Conservation (phyloP, 2,797 vertebrate genomes). For the Meriones psammophilus region DNA sequence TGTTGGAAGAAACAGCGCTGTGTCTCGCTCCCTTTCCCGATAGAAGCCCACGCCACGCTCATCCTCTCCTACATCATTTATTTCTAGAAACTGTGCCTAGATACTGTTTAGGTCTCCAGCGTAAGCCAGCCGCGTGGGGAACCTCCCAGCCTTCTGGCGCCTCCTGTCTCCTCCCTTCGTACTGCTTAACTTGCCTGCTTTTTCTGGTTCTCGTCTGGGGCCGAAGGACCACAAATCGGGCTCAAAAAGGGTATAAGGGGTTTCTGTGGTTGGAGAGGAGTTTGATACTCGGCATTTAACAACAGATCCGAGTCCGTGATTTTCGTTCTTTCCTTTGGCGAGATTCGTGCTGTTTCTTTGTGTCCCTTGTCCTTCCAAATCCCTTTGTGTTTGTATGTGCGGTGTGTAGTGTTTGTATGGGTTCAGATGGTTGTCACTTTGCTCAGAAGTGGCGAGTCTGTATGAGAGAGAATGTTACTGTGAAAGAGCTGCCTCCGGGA, state of each 20-base stretch:
- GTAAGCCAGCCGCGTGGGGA: not conserved
- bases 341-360: not conserved
- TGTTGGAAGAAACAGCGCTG: not conserved
- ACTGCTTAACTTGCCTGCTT: not conserved
- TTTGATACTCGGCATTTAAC: not conserved
- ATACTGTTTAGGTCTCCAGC: too few relatives aligned
- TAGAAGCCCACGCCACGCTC: not conserved
- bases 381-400: not conserved
- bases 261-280: not conserved
- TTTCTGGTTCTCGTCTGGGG: not conserved
- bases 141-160: not conserved
- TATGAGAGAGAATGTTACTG: not conserved
- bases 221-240: not conserved
- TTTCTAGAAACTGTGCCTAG: not conserved
- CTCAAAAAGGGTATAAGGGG: not conserved
- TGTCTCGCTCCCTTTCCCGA: not conserved
- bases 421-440: not conserved
- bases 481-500: not conserved
- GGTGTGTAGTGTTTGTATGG: not conserved
- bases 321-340: not conserved
- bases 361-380: not conserved
- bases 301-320: not conserved
- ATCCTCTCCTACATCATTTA: not conserved
- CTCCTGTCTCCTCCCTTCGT: not conserved
- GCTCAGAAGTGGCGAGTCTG: not conserved